Evolutionary conservation across 2,797 vertebrate genomes (phyloP).

Genomic region (Macropus fuliginosus): DNA sequence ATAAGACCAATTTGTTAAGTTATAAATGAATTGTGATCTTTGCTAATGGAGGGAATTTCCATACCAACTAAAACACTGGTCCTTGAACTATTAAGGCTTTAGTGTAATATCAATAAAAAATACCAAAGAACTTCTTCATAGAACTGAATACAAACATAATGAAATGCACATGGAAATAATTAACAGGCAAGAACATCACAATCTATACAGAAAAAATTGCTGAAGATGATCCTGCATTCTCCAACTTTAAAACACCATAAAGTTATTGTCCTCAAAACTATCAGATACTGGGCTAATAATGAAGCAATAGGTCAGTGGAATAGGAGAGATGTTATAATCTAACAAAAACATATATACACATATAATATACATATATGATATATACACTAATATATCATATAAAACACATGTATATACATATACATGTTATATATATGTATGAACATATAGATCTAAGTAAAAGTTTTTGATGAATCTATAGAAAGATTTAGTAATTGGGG

Average conservation of each 20-base stretch:
- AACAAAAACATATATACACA: background rate
- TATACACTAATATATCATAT: background rate
- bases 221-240: background rate
- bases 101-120: background rate
- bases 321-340: background rate
- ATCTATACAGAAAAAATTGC: background rate
- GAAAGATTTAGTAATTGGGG: background rate
- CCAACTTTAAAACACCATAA: background rate
- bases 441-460: background rate
- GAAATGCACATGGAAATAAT: background rate
- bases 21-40: background rate
- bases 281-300: background rate
- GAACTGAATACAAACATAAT: background rate
- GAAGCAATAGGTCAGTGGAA: background rate
- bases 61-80: background rate
- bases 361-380: background rate
- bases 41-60: background rate
- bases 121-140: background rate
- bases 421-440: background rate
- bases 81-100: background rate
- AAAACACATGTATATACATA: background rate
- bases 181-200: background rate
- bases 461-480: background rate
- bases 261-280: background rate
- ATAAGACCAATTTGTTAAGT: background rate